Evolutionary conservation across 2,113 vertebrate genomes (phyloP), one percentile per base, ranked within the genome.

Genomic region (Hoplias malabaricus): DNA sequence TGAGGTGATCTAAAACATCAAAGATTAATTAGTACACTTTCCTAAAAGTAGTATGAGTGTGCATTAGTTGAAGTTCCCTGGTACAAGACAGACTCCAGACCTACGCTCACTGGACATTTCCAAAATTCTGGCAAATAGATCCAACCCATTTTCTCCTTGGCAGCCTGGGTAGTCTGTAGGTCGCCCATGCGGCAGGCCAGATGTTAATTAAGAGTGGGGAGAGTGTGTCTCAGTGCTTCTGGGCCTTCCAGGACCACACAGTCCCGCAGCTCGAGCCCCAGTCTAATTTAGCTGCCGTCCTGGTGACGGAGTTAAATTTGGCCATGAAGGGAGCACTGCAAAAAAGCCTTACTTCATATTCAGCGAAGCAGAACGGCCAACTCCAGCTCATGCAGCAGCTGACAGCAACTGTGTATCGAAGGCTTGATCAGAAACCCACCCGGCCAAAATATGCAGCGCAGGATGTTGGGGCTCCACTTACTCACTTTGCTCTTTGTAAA

Each of bases 151-250:
- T 69, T 21, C 9, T 69, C 56, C 33, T 69, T 77, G 75, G 75
- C 66, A 69, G 66, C 65, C 53, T 50, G 75, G 40, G 46, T 27
- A 46, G 65, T 36, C 42, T 69, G 23, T 0, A 11, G 53, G 53
- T 19, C 16, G 13, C 33, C 5, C 29, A 31, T 8, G 31, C 31
- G 38, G 54, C n/a, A 61, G 40, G 10, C 34, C 13, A 36, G 56
- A 40, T 73, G 25, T n/a, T 82, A 78, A 73, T 78, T 78, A 73
- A 67, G 69, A 61, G 50, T 38, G 36, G 33, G 67, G 50, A 57
- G 59, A 42, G 56, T 56, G 48, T 53, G 65, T 66, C 38, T 66
- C 31, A 67, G 62, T 63, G 66, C 48, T 34, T 21, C 48, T 25
- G 13, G 14, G 54, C 54, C 40, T 61, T 77, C 42, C 12, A 46